A percentile compares a stretch with the other conserved stretches of the same genome.
Conservation (phyloP, 2,888 invertebrate species). For the Perizoma flavofasciatum region DNA sequence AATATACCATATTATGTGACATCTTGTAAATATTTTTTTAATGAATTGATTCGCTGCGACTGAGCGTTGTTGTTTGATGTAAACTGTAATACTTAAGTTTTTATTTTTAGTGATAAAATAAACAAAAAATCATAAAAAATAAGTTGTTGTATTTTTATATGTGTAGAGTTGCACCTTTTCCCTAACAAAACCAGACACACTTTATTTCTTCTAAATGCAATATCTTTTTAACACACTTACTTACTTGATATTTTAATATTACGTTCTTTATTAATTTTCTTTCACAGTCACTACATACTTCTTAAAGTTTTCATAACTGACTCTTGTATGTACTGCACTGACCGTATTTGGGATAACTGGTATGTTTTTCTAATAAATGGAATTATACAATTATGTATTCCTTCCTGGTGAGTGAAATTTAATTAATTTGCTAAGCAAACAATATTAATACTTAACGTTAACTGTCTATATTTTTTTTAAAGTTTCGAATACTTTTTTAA, state of each 20-base stretch:
- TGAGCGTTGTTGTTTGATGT: conserved; percentile 82
- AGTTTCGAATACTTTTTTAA: neutral
- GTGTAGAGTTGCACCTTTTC: conserved; percentile 62
- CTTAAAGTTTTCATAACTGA: conserved; percentile 18
- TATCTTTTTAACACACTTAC: conserved; percentile 59
- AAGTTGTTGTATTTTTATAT: conserved; percentile 63
- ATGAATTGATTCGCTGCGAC: conserved; percentile 78
- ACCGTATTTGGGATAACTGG: conserved; percentile 33
- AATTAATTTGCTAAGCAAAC: too few species aligned
- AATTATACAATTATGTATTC: conserved; percentile 2
- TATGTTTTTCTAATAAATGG: conserved; percentile 30
- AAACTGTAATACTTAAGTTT: conserved; percentile 82
- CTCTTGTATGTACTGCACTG: conserved; percentile 22
- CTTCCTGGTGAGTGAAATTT: conserved; percentile 30
- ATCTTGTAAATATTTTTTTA: conserved; percentile 79
- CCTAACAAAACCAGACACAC: conserved; percentile 66
- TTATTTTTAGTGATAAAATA: conserved; percentile 83
- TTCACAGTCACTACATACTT: conserved; percentile 11
- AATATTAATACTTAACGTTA: too few species aligned
- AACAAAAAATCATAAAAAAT: conserved; percentile 76
- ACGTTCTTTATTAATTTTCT: conserved; percentile 18
- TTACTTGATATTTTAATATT: conserved; percentile 25
- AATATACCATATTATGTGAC: conserved; percentile 47
- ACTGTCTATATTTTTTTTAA: neutral
- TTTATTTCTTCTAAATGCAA: conserved; percentile 49